phyloP scores from a whole-genome alignment of 2,888 invertebrate genomes.

The Sipha maydis region DNA sequence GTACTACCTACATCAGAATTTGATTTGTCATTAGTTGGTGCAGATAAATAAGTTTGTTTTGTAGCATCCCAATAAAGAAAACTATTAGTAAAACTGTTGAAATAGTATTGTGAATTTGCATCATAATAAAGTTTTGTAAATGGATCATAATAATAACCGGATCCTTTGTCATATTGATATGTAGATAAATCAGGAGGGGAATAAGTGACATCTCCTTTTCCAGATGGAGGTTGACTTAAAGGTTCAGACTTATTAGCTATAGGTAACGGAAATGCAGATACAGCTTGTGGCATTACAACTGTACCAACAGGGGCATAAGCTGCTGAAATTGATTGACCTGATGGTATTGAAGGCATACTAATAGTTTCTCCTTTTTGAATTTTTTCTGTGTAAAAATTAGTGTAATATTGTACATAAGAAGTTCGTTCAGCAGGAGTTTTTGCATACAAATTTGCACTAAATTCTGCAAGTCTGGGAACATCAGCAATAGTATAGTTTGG shows the following conservation, averaged over 20 bases:
- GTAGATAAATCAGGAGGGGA: slow-evolving; percentile 85
- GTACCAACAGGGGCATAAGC: slow-evolving; percentile 76
- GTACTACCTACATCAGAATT: slow-evolving; percentile 25
- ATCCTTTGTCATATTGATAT: slow-evolving; percentile 93
- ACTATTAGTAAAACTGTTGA: slow-evolving; percentile 87
- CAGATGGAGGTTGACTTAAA: slow-evolving; percentile 64
- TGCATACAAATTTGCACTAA: slow-evolving; percentile 80
- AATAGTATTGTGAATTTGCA: slow-evolving; percentile 94
- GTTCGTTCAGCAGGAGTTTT: slow-evolving; percentile 77
- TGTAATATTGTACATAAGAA: slow-evolving; percentile 78
- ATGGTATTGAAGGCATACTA: slow-evolving; percentile 69
- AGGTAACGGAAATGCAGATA: slow-evolving; percentile 54
- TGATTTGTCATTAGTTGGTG: slow-evolving; percentile 65
- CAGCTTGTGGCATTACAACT: slow-evolving; percentile 66
- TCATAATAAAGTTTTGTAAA: slow-evolving; percentile 95
- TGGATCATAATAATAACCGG: slow-evolving; percentile 96
- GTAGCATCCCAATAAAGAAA: slow-evolving; percentile 95
- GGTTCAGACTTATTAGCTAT: slow-evolving; percentile 49
- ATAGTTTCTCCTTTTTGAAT: slow-evolving; percentile 70
- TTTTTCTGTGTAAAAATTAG: slow-evolving; percentile 77
- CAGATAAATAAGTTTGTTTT: slow-evolving; percentile 68
- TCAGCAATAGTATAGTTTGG: slow-evolving; percentile 73
- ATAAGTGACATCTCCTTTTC: slow-evolving; percentile 64
- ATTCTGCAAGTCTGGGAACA: slow-evolving; percentile 79
- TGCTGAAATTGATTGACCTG: slow-evolving; percentile 88